Conservation (phyloP, 2,888 invertebrate species). For the Poecilus cupreus region DNA sequence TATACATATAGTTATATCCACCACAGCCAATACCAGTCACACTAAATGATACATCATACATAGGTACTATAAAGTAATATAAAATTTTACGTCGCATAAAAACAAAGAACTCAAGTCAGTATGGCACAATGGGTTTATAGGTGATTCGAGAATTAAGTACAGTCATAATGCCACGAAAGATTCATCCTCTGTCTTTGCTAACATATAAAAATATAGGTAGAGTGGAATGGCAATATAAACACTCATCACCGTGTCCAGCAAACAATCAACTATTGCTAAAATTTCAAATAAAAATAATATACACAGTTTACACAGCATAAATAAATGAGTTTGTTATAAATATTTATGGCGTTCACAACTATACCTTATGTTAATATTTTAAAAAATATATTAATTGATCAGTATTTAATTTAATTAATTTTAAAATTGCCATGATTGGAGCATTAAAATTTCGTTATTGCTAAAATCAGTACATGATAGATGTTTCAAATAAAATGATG, state of each 20-base stretch:
- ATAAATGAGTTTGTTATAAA: background rate
- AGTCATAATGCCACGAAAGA: constrained; percentile 13
- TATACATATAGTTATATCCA: constrained; percentile 52
- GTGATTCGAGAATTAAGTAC: constrained; percentile 25
- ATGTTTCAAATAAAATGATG: background rate
- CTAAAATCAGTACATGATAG: constrained; percentile 24
- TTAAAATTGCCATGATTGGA: background rate
- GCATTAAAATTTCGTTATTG: constrained; percentile 19
- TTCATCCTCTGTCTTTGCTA: constrained; percentile 9
- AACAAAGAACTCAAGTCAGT: constrained; percentile 13
- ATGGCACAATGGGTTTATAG: constrained; percentile 29
- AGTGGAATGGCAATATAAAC: constrained; percentile 24
- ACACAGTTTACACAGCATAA: constrained; percentile 4
- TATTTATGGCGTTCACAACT: constrained; percentile 4
- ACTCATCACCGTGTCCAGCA: background rate
- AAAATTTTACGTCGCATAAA: constrained; percentile 3
- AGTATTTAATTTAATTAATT: constrained; percentile 5
- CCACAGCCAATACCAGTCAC: constrained; percentile 54
- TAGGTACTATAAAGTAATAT: constrained; percentile 15
- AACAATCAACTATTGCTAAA: background rate
- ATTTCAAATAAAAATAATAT: constrained; percentile 2
- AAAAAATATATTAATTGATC: constrained; percentile 16
- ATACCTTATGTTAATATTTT: background rate
- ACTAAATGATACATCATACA: constrained; percentile 20
- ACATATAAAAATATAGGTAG: constrained; percentile 10